These are phyloP conservation scores for Diadumene lineata DNA, from an alignment of 92 coral and sea anemone species.

Conservation along the genomic window DNA sequence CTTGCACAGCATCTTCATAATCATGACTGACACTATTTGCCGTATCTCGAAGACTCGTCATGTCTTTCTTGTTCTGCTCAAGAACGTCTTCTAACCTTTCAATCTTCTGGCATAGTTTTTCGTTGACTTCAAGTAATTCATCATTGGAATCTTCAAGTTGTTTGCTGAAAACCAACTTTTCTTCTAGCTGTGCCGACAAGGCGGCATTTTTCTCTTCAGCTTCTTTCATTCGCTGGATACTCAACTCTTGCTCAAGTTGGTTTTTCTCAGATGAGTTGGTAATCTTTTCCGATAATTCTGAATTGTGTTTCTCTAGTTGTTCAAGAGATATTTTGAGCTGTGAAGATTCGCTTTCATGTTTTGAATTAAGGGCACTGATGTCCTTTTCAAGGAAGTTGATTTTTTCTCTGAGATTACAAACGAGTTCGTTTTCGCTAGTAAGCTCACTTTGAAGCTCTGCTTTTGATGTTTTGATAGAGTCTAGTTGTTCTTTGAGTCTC, in stretches of 20 bases:
- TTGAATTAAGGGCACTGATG: constrained; percentile 6
- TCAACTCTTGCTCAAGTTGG: constrained; percentile 4
- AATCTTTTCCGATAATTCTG: constrained; percentile 26
- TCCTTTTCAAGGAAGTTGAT: constrained; percentile 12
- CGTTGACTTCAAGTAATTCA: constrained; percentile 40
- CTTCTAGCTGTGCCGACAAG: constrained; percentile 26
- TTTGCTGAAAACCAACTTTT: constrained; percentile 20
- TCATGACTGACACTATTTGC: constrained; percentile 18
- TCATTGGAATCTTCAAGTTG: constrained; percentile 31
- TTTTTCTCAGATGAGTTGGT: constrained; percentile 20
- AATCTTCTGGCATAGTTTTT: constrained; percentile 21
- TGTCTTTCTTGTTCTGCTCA: constrained; percentile 29
- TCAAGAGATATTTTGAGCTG: constrained; percentile 9
- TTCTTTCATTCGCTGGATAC: constrained; percentile 21
- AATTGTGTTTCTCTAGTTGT: constrained; percentile 38
- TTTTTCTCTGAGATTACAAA: constrained; percentile 18
- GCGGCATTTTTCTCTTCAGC: constrained; percentile 26
- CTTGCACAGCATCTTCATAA: constrained; percentile 24
- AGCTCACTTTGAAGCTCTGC: constrained; percentile 44
- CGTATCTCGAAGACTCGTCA: constrained; percentile 16
- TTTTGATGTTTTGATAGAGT: constrained; percentile 26
- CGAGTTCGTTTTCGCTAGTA: constrained; percentile 29
- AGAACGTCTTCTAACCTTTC: constrained; percentile 19
- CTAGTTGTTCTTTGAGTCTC: constrained; percentile 29
- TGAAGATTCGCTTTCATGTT: constrained; percentile 14